Base-by-base conservation (phyloP, 2,888 invertebrate species). In the Bellardia pandia region DNA sequence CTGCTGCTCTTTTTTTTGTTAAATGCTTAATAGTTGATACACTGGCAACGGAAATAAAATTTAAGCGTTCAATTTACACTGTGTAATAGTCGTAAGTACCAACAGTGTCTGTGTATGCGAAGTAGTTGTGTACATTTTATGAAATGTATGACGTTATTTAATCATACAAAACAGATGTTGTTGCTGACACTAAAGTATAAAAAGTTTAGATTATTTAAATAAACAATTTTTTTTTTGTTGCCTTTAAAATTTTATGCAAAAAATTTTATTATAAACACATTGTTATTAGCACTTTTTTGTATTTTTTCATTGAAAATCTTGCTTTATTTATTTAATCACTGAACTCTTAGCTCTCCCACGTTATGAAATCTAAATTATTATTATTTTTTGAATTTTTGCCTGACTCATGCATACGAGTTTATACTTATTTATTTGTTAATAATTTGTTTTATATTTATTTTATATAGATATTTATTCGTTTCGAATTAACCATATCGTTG, bases 311-410 rank as follows among this genome's bases (percentile, higher is more conserved):
- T 23, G 4, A 6, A 30, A 33, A 37, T 51, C 3, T 42, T 33
- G 3, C 42, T 30, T 40, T 37, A 56, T 83, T 69, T 68, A 53
- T 42, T 69, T 75, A 58, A 53, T 62, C 62, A 53, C 58, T 76
- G 11, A 48, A 40, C 14, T 64, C 40, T 40, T 13, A 45, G n/a
- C 16, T 78, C 72, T 78, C 40, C 68, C 51, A 68, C 69, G 69
- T 80, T 80, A 80, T 71, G 80, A 80, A 58, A 69, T 56, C 79
- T 71, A 11, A 9, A 33, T 45, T 42, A 14, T 53, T 51, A 1
- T 33, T 37, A 30, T 16, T 37, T 42, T 74, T 8, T 66, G 23
- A 33, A n/a, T 56, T 16, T 42, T 16, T 33, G 51, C 53, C 9
- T 40, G 16, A 71, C 58, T n/a, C 64, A 42, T 53, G 9, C 30